Conservation (phyloP, 2,888 invertebrate genomes). For the Chrysomela aeneicollis region DNA sequence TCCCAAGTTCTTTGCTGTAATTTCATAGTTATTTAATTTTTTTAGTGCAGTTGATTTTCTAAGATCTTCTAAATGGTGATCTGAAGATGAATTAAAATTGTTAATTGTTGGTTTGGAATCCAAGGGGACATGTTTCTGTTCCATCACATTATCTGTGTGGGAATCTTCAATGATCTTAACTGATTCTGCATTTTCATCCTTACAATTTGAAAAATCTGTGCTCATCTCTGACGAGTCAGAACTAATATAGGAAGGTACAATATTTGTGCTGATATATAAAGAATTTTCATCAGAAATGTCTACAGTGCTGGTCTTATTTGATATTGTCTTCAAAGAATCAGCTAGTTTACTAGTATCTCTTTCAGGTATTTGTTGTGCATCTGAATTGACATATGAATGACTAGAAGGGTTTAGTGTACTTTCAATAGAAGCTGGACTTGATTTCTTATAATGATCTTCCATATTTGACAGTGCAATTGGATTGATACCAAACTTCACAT, state of each 20-base stretch:
- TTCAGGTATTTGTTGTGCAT: constrained; percentile 1
- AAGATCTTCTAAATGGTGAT: not conserved
- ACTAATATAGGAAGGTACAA: not conserved
- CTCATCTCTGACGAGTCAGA: not conserved
- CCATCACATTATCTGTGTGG: not conserved
- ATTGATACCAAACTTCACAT: constrained; percentile 25
- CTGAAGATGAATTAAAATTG: not conserved
- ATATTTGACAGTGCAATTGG: constrained; percentile 23
- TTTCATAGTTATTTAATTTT: constrained; percentile 32
- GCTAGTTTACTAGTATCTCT: not conserved
- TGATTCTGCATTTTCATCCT: not conserved
- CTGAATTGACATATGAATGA: not conserved
- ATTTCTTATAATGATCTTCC: constrained; percentile 30
- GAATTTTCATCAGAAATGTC: not conserved
- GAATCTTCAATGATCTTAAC: not conserved
- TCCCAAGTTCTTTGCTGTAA: too few relatives aligned
- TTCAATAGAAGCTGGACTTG: constrained; percentile 11
- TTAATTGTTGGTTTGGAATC: not conserved
- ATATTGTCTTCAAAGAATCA: not conserved
- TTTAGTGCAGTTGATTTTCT: constrained; percentile 26
- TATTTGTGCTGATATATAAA: not conserved
- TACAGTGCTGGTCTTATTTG: too few relatives aligned
- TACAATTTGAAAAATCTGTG: not conserved
- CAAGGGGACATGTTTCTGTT: not conserved
- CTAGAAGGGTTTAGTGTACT: not conserved